Percentiles rank a stretch among this genome's conserved stretches.
phyloP scores from a whole-genome alignment of 2,113 vertebrate genomes.

The Phalacrocorax pelagicus region DNA sequence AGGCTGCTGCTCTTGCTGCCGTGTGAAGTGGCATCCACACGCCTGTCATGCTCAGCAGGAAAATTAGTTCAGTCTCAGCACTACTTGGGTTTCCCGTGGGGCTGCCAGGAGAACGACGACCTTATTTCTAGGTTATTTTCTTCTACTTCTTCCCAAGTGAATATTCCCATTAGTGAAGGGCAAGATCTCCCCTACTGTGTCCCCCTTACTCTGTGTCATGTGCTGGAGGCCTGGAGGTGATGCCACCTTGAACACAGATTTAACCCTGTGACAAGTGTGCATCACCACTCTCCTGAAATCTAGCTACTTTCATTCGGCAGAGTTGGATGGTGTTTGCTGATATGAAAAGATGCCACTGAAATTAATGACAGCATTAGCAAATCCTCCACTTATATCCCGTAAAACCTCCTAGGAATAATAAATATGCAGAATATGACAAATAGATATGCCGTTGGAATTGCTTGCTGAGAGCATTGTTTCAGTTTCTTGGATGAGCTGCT shows the following conservation, averaged over 20 bases:
- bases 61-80: not conserved
- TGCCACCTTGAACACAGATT: not conserved
- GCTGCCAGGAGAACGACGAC: not conserved
- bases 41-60: not conserved
- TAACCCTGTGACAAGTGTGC: not conserved
- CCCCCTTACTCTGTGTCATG: not conserved
- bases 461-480: not conserved
- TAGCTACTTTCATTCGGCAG: not conserved
- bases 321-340: not conserved
- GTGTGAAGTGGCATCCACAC: not conserved
- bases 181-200: not conserved
- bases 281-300: not conserved
- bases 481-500: not conserved
- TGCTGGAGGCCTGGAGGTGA: not conserved
- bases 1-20: not conserved
- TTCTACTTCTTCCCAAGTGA: constrained; percentile 12
- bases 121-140: constrained; percentile 52
- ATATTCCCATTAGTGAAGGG: not conserved
- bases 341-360: not conserved
- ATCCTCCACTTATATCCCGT: not conserved
- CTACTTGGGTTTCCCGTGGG: not conserved
- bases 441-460: not conserved
- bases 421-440: not conserved
- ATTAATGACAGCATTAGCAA: not conserved
- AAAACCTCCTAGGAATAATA: not conserved